These are phyloP conservation scores for Neosilurus mollespiculum DNA, from an alignment of 2,797 vertebrate genomes.

Conservation along the genomic window DNA sequence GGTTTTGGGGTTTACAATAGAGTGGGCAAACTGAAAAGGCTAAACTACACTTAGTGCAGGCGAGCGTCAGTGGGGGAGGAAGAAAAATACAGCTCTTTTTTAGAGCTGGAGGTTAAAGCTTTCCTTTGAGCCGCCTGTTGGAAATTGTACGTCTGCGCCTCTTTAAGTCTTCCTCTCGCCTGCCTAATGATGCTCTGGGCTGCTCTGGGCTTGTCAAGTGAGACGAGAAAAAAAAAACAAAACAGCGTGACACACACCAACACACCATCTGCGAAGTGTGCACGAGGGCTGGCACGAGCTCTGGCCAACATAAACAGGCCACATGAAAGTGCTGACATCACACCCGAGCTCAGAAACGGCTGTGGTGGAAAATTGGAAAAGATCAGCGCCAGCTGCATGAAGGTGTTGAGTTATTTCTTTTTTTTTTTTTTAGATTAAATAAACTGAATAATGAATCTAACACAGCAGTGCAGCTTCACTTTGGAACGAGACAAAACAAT, in stretches of 20 bases:
- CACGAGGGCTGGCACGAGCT: slow-evolving; percentile 18
- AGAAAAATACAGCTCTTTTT: slow-evolving; percentile 75
- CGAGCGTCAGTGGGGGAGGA: slow-evolving; percentile 69
- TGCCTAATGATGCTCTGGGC: slow-evolving; percentile 69
- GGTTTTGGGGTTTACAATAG: slow-evolving; percentile 75
- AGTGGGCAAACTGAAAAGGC: slow-evolving; percentile 78
- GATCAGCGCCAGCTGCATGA: slow-evolving; percentile 21
- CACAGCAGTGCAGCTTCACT: not conserved
- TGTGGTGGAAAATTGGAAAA: slow-evolving; percentile 24
- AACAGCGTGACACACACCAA: slow-evolving; percentile 46
- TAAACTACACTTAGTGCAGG: slow-evolving; percentile 70
- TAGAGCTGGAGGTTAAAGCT: slow-evolving; percentile 71
- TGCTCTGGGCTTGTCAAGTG: slow-evolving; percentile 64
- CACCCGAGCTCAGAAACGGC: no score
- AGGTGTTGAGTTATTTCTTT: no score
- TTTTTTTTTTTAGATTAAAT: not conserved
- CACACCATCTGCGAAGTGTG: slow-evolving; percentile 43
- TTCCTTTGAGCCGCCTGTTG: slow-evolving; percentile 68
- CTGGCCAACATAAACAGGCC: slow-evolving; percentile 4
- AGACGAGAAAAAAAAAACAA: slow-evolving; percentile 7
- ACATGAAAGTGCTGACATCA: slow-evolving; percentile 17
- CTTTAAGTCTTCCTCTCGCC: slow-evolving; percentile 67
- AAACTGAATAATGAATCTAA: slow-evolving; percentile 1
- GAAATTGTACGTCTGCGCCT: slow-evolving; percentile 77
- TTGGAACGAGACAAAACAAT: slow-evolving; percentile 5